A percentile compares a stretch with the other conserved stretches of the same genome.
Evolutionary conservation across 92 coral and sea anemone genomes (phyloP).

Genomic region (Paramuricea clavata): DNA sequence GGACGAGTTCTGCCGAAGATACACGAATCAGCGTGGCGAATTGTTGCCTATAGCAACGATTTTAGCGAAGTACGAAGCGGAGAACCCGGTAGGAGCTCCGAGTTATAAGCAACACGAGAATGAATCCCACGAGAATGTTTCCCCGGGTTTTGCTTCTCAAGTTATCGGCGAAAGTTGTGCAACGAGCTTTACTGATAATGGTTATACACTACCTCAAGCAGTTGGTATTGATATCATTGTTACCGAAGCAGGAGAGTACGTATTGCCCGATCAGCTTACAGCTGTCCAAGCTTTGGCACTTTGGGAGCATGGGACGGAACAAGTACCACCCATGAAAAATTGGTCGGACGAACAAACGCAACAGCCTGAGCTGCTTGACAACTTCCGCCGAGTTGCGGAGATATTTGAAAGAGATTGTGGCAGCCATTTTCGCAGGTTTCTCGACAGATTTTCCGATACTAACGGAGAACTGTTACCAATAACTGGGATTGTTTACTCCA

Average conservation of each 20-base stretch:
- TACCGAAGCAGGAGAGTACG: constrained; percentile 56
- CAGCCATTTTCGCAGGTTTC: constrained; percentile 84
- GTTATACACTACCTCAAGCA: neutral
- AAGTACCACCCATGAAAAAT: constrained; percentile 91
- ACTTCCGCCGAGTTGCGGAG: constrained; percentile 90
- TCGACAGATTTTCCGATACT: constrained; percentile 88
- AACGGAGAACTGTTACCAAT: constrained; percentile 94
- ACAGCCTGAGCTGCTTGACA: constrained; percentile 87
- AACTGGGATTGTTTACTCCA: constrained; percentile 74
- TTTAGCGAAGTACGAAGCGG: constrained; percentile 93
- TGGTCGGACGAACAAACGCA: constrained; percentile 94
- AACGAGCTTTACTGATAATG: constrained; percentile 1
- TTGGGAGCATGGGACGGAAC: constrained; percentile 95
- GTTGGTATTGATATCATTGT: neutral
- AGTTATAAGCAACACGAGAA: constrained; percentile 40
- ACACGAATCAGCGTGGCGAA: constrained; percentile 86
- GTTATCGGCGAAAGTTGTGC: constrained; percentile 6
- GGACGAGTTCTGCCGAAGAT: constrained; percentile 91
- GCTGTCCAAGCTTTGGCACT: constrained; percentile 90
- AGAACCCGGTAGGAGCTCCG: constrained; percentile 76
- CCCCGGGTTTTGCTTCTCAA: constrained; percentile 8
- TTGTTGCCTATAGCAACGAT: constrained; percentile 94
- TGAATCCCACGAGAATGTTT: constrained; percentile 6
- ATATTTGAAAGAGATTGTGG: constrained; percentile 87
- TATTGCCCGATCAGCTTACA: constrained; percentile 87